Conservation (phyloP, 2,113 vertebrate species). For the Bucco capensis region DNA sequence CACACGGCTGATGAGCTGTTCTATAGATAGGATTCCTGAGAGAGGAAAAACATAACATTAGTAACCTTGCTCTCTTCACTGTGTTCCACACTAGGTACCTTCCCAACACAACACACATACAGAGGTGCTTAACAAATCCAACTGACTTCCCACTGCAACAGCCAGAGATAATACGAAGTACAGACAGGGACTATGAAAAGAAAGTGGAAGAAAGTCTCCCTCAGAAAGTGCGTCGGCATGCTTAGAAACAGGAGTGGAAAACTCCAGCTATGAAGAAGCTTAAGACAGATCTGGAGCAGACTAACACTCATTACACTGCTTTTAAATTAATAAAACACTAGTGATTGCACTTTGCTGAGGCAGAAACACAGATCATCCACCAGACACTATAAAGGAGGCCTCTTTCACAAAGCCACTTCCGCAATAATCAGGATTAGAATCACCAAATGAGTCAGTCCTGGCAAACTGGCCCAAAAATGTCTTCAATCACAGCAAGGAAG, state of each 20-base stretch:
- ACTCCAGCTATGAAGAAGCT: not conserved
- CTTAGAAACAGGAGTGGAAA: not conserved
- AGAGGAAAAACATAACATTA: not conserved
- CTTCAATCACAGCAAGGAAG: not conserved
- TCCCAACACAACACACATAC: not conserved
- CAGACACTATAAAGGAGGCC: not conserved
- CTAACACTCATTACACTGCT: not conserved
- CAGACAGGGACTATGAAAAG: not conserved
- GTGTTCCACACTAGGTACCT: not conserved
- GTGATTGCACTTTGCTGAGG: not conserved
- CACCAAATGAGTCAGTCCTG: not conserved
- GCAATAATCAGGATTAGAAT: not conserved
- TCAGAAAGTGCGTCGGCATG: not conserved
- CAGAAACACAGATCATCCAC: not conserved
- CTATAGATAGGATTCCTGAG: slow-evolving; percentile 94
- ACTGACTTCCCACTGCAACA: not conserved
- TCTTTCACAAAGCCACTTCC: not conserved
- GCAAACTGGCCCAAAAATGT: not conserved
- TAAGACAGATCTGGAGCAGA: not conserved
- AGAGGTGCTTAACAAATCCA: not conserved
- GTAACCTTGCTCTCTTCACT: not conserved
- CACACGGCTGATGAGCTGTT: slow-evolving; percentile 97
- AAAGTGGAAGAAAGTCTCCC: not conserved
- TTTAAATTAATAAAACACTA: not conserved
- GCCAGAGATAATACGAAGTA: not conserved